Base-by-base conservation (phyloP, 2,888 invertebrate genomes). In the Parnassius glacialis region DNA sequence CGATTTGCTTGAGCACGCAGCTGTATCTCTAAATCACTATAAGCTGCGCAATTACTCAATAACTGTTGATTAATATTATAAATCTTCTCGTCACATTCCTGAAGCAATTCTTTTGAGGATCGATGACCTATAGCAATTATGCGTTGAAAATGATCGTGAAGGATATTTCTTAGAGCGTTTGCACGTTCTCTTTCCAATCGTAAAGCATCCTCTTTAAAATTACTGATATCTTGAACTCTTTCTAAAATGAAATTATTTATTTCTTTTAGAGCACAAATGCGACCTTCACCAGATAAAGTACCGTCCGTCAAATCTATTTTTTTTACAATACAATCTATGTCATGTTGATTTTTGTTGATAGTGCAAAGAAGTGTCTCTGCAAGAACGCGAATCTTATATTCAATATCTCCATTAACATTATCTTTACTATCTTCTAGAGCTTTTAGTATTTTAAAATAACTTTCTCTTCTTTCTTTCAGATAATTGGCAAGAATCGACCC, bases 11-110 rank as follows among this genome's bases (percentile, higher is more conserved):
- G 79, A 47, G 72, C 65, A 41, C 74, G 75, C 63, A 90, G 70
- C 59, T 81, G 77, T 13, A 75, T 78, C 66, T 85, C 85, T 51
- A 90, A 68, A 60, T 88, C 84, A 2, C 69, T 66, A 65, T 83
- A 87, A 9, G 85, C 84, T 67, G 84, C 77, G 10, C 65, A 74
- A 67, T 90, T 90, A 70, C 86, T 86, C 25, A 89, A 59, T 50
- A 89, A 69, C 67, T 90, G 89, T 66, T 89, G 85, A 70, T 90
- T 90, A 7, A 85, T 76, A 59, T 83, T 83, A 67, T 84, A 87
- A n/a, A 80, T 79, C 25, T 72, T 78, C 57, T 82, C 76, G 72
- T 90, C 89, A 65, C 89, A 87, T 52, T 86, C 81, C 56, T 86
- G 81, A 12, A 89, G 66, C 57, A 89, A 70, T 16, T 83, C 78